Percentiles rank a stretch among this genome's conserved stretches.
Conservation (phyloP, 2,113 vertebrate species). For the Piaya cayana region DNA sequence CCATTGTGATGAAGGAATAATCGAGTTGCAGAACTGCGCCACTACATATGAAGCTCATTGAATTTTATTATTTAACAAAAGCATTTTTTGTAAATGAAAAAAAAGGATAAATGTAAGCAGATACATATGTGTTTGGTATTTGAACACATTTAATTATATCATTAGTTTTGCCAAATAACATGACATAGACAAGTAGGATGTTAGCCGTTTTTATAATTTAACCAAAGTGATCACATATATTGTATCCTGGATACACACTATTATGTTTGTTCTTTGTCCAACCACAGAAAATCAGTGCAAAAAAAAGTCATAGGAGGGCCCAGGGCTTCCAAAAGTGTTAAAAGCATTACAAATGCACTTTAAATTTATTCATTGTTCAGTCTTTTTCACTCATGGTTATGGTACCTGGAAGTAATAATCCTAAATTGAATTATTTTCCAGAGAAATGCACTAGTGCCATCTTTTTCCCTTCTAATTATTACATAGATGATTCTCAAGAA, state of each 20-base stretch:
- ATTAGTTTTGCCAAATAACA: conserved; percentile 49
- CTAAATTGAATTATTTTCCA: background rate
- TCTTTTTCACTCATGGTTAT: background rate
- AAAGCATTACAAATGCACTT: background rate
- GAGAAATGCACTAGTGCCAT: background rate
- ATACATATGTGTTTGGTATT: conserved; percentile 35
- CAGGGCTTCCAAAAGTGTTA: background rate
- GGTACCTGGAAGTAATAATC: background rate
- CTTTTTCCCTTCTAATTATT: background rate
- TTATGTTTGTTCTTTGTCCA: conserved; percentile 9
- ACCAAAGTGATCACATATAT: background rate
- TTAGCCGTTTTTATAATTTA: conserved; percentile 36
- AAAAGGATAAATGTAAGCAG: background rate
- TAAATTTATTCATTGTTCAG: background rate
- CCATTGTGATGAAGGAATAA: conserved; percentile 47
- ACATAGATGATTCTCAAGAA: background rate
- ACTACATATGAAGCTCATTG: conserved; percentile 18
- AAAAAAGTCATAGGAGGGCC: background rate
- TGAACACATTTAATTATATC: conserved; percentile 13
- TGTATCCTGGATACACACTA: background rate
- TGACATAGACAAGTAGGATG: conserved; percentile 35
- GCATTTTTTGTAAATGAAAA: background rate
- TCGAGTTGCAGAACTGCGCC: background rate
- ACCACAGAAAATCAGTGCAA: background rate
- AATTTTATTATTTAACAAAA: conserved; percentile 15